Evolutionary conservation across 2,888 invertebrate species (phyloP).

Genomic region (Tipula vernalis): DNA sequence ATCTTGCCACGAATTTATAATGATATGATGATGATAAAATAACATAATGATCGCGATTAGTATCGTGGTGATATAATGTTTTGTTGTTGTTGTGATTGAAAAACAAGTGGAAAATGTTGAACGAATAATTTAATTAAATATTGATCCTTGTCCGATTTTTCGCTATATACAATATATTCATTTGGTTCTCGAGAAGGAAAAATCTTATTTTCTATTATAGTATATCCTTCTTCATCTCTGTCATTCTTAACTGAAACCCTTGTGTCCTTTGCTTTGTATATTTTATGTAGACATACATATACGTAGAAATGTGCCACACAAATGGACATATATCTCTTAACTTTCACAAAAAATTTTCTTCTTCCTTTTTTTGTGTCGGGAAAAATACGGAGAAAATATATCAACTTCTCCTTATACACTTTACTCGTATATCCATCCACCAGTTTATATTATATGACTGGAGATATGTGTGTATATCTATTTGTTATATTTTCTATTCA

Average conservation of each 20-base stretch:
- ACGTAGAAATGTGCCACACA: constrained; percentile 6
- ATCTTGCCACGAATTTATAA: background rate
- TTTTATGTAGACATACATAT: background rate
- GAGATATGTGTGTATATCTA: background rate
- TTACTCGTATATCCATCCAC: background rate
- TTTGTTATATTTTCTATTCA: background rate
- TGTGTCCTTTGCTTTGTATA: constrained; percentile 10
- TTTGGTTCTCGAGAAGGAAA: background rate
- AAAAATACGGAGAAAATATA: constrained; percentile 7
- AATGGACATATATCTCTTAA: constrained; percentile 6
- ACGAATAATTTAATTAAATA: constrained; percentile 10
- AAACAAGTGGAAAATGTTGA: background rate
- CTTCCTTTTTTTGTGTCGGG: background rate
- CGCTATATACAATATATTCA: background rate
- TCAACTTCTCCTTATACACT: constrained; percentile 6
- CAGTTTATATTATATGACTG: constrained; percentile 4
- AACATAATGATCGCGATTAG: background rate
- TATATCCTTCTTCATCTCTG: constrained; percentile 11
- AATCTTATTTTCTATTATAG: constrained; percentile 8
- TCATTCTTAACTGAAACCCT: constrained; percentile 11
- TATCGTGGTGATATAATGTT: background rate
- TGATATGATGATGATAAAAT: background rate
- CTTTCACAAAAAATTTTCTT: constrained; percentile 5
- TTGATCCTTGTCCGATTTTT: constrained; percentile 8
- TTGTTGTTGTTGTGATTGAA: background rate